Evolutionary conservation across 2,113 vertebrate genomes (phyloP).

Genomic region (Vidua chalybeata): DNA sequence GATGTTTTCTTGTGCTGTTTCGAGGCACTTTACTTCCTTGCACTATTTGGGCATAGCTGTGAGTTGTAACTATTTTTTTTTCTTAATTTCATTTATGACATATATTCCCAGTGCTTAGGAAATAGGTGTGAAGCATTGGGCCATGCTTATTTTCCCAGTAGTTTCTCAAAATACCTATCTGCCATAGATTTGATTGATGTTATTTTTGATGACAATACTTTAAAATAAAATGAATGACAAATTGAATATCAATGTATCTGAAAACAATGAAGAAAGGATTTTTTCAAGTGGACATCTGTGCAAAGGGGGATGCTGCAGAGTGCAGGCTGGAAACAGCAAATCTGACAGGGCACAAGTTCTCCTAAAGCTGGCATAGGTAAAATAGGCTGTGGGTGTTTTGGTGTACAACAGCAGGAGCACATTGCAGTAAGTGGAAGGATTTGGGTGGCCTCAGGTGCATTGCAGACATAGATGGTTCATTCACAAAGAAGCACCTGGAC

Average conservation of each 20-base stretch:
- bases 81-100: neutral
- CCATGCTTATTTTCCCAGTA: neutral
- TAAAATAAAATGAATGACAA: neutral
- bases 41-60: neutral
- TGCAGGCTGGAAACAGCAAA: neutral
- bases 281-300: neutral
- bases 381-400: neutral
- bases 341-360: neutral
- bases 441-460: neutral
- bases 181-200: neutral
- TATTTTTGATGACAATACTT: neutral
- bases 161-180: neutral
- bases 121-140: neutral
- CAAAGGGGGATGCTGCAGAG: neutral
- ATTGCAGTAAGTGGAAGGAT: neutral
- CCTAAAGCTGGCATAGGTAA: neutral
- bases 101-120: neutral
- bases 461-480: neutral
- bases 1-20: neutral
- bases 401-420: neutral
- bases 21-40: neutral
- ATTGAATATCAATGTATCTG: neutral
- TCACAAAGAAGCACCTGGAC: neutral
- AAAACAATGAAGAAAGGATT: neutral
- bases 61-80: neutral